Percentiles rank a stretch among this genome's conserved stretches.
These are phyloP conservation scores for Drosophila nr. perissopoda DNA, from an alignment of 2,888 invertebrate genomes.

Conservation along the genomic window DNA sequence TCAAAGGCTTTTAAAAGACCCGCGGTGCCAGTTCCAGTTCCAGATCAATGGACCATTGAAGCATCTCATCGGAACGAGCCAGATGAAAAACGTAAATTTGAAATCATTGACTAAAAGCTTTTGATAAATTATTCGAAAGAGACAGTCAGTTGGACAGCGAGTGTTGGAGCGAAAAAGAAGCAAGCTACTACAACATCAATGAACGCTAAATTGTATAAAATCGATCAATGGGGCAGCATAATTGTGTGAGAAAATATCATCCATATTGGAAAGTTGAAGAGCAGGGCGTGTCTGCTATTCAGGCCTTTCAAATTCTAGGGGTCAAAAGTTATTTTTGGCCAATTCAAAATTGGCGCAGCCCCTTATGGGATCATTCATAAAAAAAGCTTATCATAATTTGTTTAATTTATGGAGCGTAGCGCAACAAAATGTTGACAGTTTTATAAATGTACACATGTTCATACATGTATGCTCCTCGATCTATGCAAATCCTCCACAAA, in stretches of 20 bases:
- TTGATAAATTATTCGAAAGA: conserved; percentile 75
- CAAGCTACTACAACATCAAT: conserved; percentile 52
- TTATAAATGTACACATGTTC: conserved; percentile 34
- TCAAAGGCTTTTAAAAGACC: conserved; percentile 64
- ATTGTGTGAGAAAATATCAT: conserved; percentile 77
- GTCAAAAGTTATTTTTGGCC: conserved; percentile 67
- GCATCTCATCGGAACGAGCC: conserved; percentile 45
- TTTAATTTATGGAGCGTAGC: conserved; percentile 59
- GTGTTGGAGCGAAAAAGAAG: conserved; percentile 10
- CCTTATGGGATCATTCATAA: conserved; percentile 35
- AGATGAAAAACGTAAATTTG: conserved; percentile 76
- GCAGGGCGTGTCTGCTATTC: conserved; percentile 64
- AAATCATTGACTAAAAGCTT: conserved; percentile 82
- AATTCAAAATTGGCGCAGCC: conserved; percentile 54
- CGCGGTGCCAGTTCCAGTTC: conserved; percentile 52
- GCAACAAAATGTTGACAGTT: conserved; percentile 75
- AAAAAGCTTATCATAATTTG: conserved; percentile 58
- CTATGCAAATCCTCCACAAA: conserved; percentile 60
- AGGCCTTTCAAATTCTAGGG: conserved; percentile 69
- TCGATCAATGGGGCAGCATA: conserved; percentile 75
- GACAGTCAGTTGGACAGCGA: conserved; percentile 12
- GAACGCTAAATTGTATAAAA: conserved; percentile 55
- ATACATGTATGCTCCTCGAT: conserved; percentile 16
- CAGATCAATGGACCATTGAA: conserved; percentile 74
- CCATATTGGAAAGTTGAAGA: conserved; percentile 72